Percentiles rank a stretch among this genome's conserved stretches.
phyloP scores from a whole-genome alignment of 2,888 invertebrate genomes.

The Lepidonotus clava region DNA sequence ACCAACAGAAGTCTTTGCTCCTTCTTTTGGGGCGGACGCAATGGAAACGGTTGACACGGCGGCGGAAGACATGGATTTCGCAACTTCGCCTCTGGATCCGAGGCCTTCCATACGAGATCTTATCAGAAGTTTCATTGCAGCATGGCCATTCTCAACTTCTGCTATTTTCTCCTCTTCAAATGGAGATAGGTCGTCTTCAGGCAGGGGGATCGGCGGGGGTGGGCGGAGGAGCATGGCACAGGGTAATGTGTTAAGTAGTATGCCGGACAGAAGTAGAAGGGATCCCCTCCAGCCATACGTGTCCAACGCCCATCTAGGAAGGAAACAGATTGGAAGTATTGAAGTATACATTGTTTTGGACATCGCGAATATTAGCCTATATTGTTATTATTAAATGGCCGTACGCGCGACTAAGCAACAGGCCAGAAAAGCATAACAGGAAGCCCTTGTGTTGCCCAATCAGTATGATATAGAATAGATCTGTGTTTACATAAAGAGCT shows the following conservation, averaged over 20 bases:
- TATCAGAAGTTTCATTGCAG: too few relatives aligned
- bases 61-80: too few relatives aligned
- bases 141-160: neutral
- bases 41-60: neutral
- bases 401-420: too few relatives aligned
- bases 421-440: too few relatives aligned
- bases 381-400: too few relatives aligned
- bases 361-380: too few relatives aligned
- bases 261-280: neutral
- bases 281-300: slow-evolving; percentile 2
- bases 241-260: neutral
- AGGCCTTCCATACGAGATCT: too few relatives aligned
- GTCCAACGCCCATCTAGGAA: neutral
- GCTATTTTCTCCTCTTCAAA: neutral
- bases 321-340: neutral
- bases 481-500: too few relatives aligned
- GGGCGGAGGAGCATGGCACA: neutral
- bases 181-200: neutral
- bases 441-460: too few relatives aligned
- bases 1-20: neutral
- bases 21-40: neutral
- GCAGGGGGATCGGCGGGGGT: neutral
- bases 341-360: too few relatives aligned
- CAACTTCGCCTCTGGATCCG: too few relatives aligned
- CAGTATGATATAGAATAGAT: too few relatives aligned